Evolutionary conservation across 2,888 invertebrate species (phyloP).

Genomic region (Iselma pallidipennis): DNA sequence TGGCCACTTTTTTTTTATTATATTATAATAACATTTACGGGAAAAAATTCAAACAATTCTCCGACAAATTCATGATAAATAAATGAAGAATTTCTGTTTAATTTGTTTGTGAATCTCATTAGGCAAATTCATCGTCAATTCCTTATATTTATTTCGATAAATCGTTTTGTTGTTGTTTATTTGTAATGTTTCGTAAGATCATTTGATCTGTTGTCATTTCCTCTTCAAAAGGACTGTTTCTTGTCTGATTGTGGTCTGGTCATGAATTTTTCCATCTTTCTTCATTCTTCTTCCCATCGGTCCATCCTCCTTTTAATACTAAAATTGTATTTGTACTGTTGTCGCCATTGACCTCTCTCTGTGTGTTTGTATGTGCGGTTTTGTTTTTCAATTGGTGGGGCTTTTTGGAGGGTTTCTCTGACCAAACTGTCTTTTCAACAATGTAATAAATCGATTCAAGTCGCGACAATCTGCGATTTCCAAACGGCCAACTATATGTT

Average conservation of each 20-base stretch:
- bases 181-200: not conserved
- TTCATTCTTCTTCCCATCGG: not conserved
- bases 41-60: too few relatives aligned
- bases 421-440: slow-evolving; percentile 50
- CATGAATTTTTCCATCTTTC: slow-evolving; percentile 1
- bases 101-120: not conserved
- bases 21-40: not conserved
- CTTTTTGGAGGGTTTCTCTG: slow-evolving; percentile 48
- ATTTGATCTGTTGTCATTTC: not conserved
- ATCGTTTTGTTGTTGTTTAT: too few relatives aligned
- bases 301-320: not conserved
- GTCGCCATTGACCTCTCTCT: slow-evolving; percentile 1
- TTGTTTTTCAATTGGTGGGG: not conserved
- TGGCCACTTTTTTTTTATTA: not conserved
- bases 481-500: slow-evolving; percentile 29
- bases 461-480: slow-evolving; percentile 41
- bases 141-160: too few relatives aligned
- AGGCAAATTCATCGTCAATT: too few relatives aligned
- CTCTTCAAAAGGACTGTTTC: not conserved
- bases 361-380: not conserved
- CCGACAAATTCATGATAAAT: not conserved
- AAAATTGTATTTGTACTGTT: not conserved
- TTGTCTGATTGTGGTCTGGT: not conserved
- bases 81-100: too few relatives aligned
- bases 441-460: slow-evolving; percentile 48